phyloP scores from a whole-genome alignment of 2,797 vertebrate species.

The Falco peregrinus region DNA sequence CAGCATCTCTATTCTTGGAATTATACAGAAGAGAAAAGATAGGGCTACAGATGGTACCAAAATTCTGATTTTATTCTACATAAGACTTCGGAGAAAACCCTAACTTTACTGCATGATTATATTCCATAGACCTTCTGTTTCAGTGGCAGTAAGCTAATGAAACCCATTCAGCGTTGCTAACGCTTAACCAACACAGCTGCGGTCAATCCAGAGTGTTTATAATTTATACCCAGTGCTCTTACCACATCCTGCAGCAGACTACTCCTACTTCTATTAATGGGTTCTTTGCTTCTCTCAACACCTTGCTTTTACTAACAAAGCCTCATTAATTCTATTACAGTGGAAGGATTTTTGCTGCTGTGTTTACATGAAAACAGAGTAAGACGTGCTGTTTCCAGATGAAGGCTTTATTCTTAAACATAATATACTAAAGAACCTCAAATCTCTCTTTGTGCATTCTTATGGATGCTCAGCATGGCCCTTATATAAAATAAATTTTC shows the following conservation, averaged over 20 bases:
- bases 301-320: background rate
- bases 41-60: background rate
- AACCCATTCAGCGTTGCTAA: background rate
- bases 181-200: background rate
- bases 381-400: background rate
- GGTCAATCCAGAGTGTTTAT: background rate
- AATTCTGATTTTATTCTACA: background rate
- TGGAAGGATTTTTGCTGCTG: background rate
- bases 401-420: background rate
- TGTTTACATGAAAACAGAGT: background rate
- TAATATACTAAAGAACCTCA: background rate
- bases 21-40: background rate
- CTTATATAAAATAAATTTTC: background rate
- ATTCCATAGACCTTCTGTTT: background rate
- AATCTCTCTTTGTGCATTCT: background rate
- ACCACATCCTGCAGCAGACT: background rate
- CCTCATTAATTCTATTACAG: background rate
- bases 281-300: background rate
- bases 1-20: background rate
- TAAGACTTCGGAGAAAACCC: background rate
- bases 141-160: background rate
- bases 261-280: background rate
- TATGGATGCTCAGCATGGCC: background rate
- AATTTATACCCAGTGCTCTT: background rate
- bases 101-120: background rate